Evolutionary conservation across 2,113 vertebrate species (phyloP).

Genomic region (Cnemophilus loriae): DNA sequence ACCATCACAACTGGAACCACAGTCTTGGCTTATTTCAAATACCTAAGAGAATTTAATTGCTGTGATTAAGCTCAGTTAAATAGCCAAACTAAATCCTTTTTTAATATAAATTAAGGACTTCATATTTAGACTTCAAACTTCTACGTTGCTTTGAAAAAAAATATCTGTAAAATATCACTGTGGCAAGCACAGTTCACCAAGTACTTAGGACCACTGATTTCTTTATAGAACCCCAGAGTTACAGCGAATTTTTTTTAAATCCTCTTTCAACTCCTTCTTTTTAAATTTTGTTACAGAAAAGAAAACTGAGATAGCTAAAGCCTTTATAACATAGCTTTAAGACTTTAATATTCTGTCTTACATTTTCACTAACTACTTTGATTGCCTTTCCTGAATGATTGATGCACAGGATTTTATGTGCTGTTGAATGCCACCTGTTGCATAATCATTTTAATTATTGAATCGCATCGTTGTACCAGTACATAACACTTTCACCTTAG

Average conservation of each 20-base stretch:
- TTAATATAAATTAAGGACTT: not conserved
- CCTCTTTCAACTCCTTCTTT: not conserved
- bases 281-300: not conserved
- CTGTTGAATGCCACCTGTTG: slow-evolving; percentile 56
- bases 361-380: slow-evolving; percentile 43
- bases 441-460: slow-evolving; percentile 63
- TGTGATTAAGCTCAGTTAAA: not conserved
- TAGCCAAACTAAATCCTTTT: not conserved
- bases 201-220: not conserved
- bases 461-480: slow-evolving; percentile 11
- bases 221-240: not conserved
- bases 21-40: not conserved
- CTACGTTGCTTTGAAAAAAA: not conserved
- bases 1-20: not conserved
- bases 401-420: slow-evolving; percentile 42
- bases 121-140: not conserved
- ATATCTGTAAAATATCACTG: not conserved
- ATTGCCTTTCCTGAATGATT: slow-evolving; percentile 54
- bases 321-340: not conserved
- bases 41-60: not conserved
- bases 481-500: not conserved
- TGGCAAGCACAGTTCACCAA: not conserved
- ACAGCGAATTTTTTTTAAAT: not conserved
- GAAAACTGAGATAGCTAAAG: not conserved
- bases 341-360: not conserved